phyloP scores from a whole-genome alignment of 1,140 invertebrate species.

The Campoletis sonorensis region DNA sequence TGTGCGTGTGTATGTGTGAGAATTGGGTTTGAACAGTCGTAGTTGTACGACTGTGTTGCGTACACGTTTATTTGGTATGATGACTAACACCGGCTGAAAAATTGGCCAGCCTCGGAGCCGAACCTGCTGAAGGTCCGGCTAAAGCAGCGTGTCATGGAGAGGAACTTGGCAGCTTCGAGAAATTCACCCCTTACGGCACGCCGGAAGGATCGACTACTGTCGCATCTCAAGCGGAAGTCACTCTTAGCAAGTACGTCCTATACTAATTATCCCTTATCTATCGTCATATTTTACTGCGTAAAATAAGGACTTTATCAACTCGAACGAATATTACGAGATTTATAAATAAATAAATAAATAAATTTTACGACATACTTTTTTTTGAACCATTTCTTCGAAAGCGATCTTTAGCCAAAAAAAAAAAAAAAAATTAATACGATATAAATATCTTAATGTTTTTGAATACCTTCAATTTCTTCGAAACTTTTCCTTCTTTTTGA shows the following conservation, averaged over 20 bases:
- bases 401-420: no score
- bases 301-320: background rate
- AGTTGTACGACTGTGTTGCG: slow-evolving; percentile 38
- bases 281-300: background rate
- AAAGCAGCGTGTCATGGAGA: slow-evolving; percentile 96
- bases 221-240: slow-evolving; percentile 86
- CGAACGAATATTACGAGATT: background rate
- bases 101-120: slow-evolving; percentile 93
- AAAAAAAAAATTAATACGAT: no score
- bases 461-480: no score
- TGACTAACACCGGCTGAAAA: slow-evolving; percentile 72
- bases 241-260: slow-evolving; percentile 86
- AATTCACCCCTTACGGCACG: slow-evolving; percentile 89
- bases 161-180: slow-evolving; percentile 81
- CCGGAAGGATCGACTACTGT: slow-evolving; percentile 86
- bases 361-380: no score
- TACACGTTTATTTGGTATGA: slow-evolving; percentile 53
- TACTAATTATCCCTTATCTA: slow-evolving; percentile 54
- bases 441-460: no score
- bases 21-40: slow-evolving; percentile 49
- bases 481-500: no score
- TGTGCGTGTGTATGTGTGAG: slow-evolving; percentile 45
- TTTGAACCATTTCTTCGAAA: no score
- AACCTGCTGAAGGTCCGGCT: slow-evolving; percentile 97
- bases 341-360: no score